Evolutionary conservation across 2,113 vertebrate genomes (phyloP), one percentile per base, ranked within the genome.

Genomic region (Brachionichthys hirsutus): DNA sequence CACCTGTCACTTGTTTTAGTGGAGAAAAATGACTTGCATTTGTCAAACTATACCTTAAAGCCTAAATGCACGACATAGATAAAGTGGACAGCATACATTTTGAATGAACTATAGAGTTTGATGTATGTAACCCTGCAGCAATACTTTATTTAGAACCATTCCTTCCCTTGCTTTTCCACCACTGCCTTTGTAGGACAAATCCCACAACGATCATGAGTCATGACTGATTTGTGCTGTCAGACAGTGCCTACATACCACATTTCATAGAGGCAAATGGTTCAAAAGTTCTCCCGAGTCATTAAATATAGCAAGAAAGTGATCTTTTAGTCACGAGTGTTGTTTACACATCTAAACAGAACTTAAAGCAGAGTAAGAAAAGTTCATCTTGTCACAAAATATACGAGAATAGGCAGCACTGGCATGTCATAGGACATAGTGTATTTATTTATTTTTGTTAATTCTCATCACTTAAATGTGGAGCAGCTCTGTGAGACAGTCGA

Each of bases 61-160:
- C 67, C 62, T 41, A 82, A 85, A 82, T 78, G 61, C 57, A 64
- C 75, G 72, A 77, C 53, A 64, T 40, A 82, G 78, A 85, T 76
- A 67, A 64, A 75, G 70, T 62, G 69, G 70, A 58, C 70, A 78
- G 85, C 86, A 85, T 67, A 70, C 66, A 78, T 80, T 82, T 75
- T 74, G 73, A 86, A 84, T 74, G 67, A 87, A 86, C 51, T 67
- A 45, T 45, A n/a, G n/a, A 73, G 67, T 87, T 67, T 84, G 75
- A 85, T 86, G 35, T 70, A 85, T 87, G 83, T 77, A 73, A 58
- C 75, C 80, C 78, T 65, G 34, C 18, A 70, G 65, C 75, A 54
- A 46, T 78, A 77, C 83, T 86, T 89, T 88, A 84, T 87, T 87
- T 79, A 64, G 38, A 80, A 64, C 57, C 8, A 8, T 30, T 30